A percentile compares a stretch with the other conserved stretches of the same genome.
phyloP scores from a whole-genome alignment of 2,113 vertebrate genomes.

The Phalacrocorax aristotelis region DNA sequence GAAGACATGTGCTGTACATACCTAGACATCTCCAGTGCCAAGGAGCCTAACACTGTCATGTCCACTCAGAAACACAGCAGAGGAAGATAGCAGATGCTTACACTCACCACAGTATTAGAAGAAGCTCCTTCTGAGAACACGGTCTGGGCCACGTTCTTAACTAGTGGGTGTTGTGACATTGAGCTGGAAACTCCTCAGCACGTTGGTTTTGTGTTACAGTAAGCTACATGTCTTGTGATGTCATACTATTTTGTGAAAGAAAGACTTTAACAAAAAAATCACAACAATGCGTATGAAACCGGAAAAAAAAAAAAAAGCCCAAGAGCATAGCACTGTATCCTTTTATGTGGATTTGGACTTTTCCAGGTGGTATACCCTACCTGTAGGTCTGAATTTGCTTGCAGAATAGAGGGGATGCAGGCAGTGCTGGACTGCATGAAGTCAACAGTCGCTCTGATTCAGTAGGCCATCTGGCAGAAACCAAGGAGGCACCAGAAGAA shows the following conservation, averaged over 20 bases:
- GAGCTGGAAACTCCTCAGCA: neutral
- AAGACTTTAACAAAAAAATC: neutral
- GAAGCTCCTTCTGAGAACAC: neutral
- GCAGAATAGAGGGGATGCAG: neutral
- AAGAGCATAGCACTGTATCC: neutral
- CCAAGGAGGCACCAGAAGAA: neutral
- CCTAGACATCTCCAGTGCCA: neutral
- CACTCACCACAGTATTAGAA: neutral
- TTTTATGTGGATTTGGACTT: neutral
- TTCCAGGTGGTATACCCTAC: neutral
- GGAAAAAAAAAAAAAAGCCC: neutral
- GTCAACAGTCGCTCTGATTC: neutral
- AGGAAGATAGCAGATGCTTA: neutral
- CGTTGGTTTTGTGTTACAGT: neutral
- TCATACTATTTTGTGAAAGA: neutral
- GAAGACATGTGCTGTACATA: neutral
- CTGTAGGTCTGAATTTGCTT: neutral
- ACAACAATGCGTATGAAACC: neutral
- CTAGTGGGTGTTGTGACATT: neutral
- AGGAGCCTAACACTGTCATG: neutral
- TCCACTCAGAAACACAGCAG: neutral
- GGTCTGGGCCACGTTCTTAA: fast-evolving
- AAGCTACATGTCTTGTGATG: neutral
- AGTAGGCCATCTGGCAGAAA: neutral
- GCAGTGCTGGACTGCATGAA: neutral